Base-by-base conservation (phyloP, 1,140 invertebrate genomes). In the Oreohelix idahoensis region DNA sequence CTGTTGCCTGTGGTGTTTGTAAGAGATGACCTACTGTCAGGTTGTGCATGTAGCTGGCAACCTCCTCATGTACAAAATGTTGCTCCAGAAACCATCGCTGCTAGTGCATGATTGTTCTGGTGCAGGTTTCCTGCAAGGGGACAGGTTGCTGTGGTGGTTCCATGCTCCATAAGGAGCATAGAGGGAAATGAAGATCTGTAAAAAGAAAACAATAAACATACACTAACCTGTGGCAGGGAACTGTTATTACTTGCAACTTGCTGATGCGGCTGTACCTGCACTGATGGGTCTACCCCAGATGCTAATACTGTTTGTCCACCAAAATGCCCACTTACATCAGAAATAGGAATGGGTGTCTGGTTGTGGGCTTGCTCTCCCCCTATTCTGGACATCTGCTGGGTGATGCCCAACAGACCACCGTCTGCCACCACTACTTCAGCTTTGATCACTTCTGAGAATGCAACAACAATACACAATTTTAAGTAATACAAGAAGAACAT, bases 391-490 rank as follows among this genome's bases (percentile, higher is more conserved):
- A 96, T 92, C 87, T 96, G 95, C 89, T 96, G 95, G 82, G 95
- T 96, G 15, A 96, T 91, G 77, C 94, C 95, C 73, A 96, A 88
- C 53, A 95, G 94, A 32, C 95, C 95, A 82, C 94, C 94, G 89
- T 95, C 94, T 66, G 94, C 95, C 36, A 96, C 96, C 39, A 93
- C 94, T 83, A 96, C 91, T 81, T 96, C 94, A 78, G 95, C 93
- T 95, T 95, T 95, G 86, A 96, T 95, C 73, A 94, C 91, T 86
- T 96, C 95, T 95, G 88, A 81, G 93, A 93, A 81, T 83, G 85
- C 82, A 78, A 69, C 39, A 69, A 84, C 77, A 36, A 81, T 32
- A 73, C 38, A 76, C 42, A 83, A 77, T 15, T 45, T 8, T 45
- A 45, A 45, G 42, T 15, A 45, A 45, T n/a, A n/a, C n/a, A n/a